phyloP scores from a whole-genome alignment of 2,113 vertebrate species.

The Oreochromis aureus region DNA sequence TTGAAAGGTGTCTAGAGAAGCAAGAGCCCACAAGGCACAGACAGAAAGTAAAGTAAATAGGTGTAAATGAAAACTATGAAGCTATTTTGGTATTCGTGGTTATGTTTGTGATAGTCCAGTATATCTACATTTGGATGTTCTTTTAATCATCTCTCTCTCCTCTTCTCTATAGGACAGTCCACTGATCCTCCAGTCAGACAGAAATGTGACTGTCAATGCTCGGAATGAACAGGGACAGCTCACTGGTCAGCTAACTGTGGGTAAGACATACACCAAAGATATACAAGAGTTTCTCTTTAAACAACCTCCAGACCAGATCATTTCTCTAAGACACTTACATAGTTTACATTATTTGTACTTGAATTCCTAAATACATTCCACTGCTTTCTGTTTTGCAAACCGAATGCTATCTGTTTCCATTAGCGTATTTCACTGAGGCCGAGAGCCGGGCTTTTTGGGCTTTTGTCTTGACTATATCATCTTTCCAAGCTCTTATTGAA shows the following conservation, averaged over 20 bases:
- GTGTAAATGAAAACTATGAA: not conserved
- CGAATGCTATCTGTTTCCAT: slow-evolving; percentile 46
- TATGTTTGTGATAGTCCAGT: not conserved
- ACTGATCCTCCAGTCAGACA: slow-evolving; percentile 93
- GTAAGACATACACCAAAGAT: slow-evolving; percentile 75
- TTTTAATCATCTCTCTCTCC: slow-evolving; percentile 46
- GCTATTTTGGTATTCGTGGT: not conserved
- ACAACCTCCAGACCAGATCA: not conserved
- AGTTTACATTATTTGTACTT: slow-evolving; percentile 32
- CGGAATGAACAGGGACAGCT: slow-evolving; percentile 92
- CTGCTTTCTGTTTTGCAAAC: slow-evolving; percentile 29
- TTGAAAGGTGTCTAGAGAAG: not conserved
- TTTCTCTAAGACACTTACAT: slow-evolving; percentile 4
- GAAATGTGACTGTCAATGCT: slow-evolving; percentile 96
- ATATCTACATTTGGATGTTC: not conserved
- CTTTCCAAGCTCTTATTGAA: slow-evolving; percentile 28
- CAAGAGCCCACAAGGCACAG: not conserved
- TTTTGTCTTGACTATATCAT: slow-evolving; percentile 19
- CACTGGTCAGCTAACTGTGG: slow-evolving; percentile 95
- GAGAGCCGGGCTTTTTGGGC: not conserved
- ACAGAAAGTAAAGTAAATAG: not conserved
- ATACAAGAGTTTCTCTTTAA: not conserved
- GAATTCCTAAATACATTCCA: slow-evolving; percentile 31
- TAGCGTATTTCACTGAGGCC: slow-evolving; percentile 25
- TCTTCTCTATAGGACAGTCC: slow-evolving; percentile 85